Conservation (phyloP, 2,888 invertebrate genomes). For the Agrotis clavis region DNA sequence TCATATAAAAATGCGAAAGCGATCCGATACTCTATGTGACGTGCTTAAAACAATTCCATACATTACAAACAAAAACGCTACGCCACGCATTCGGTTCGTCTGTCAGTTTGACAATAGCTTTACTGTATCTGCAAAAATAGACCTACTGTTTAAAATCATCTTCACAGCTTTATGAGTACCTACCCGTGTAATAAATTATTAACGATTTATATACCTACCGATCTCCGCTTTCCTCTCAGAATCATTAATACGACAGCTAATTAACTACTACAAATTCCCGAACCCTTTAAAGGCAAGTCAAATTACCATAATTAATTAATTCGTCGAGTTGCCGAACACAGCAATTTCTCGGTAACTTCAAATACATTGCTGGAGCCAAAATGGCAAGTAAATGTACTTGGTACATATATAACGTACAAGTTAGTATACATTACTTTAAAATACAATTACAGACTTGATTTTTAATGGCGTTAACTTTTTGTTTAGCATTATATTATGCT, state of each 20-base stretch:
- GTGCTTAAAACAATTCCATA: too few species aligned
- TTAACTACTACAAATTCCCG: conserved; percentile 7
- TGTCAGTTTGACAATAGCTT: too few species aligned
- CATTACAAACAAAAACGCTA: too few species aligned
- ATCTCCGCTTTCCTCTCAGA: neutral
- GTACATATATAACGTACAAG: too few species aligned
- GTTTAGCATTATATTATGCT: too few species aligned
- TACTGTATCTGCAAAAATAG: too few species aligned
- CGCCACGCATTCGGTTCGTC: too few species aligned
- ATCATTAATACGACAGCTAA: conserved; percentile 22
- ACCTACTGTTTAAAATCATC: neutral
- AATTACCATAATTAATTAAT: conserved; percentile 42
- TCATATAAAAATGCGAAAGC: too few species aligned
- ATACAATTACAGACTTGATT: too few species aligned
- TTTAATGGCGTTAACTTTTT: neutral
- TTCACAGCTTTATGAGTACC: neutral
- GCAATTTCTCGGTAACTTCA: conserved; percentile 24
- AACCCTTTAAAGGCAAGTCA: conserved; percentile 21
- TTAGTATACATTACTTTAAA: conserved; percentile 9
- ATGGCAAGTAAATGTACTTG: neutral
- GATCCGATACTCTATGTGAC: too few species aligned
- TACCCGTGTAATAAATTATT: neutral
- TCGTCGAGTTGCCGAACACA: conserved; percentile 22
- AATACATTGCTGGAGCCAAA: conserved; percentile 5
- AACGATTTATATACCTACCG: neutral